Base-by-base conservation (phyloP, 2,888 invertebrate genomes). In the Galerucella calmariensis region DNA sequence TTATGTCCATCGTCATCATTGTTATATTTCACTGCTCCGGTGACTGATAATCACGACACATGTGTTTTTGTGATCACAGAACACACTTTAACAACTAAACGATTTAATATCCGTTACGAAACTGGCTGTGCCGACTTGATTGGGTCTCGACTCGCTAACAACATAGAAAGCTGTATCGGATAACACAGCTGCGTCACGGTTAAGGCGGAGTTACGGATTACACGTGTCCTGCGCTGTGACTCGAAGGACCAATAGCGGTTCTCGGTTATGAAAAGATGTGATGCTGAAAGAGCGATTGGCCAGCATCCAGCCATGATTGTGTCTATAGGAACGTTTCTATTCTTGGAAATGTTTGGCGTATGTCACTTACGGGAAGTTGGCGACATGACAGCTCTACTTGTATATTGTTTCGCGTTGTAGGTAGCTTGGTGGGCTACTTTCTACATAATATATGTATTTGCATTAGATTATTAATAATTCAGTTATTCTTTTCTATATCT, bases 1-100 rank as follows among this genome's bases (percentile, higher is more conserved):
- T 92, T 90, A 94, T 90, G 91, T 94, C 93, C 94, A 94, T 94
- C 91, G 92, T 93, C 92, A 93, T 93, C 93, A 93, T 93, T 84
- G 82, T 86, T 41, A 4, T 61, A 53, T 65, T 20, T 71, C 76
- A 76, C 73, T 70, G 4, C 69, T 65, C 46, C 67, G 20, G 27
- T 53, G 65, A 56, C 27, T 48, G 61, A 41, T 24, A 66, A 70
- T 67, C 72, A 72, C 75, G 67, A 73, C 69, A 72, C 75, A 75
- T 75, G 69, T 56, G 75, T 71, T 53, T 53, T 62, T 69, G 35
- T 72, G 62, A 48, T 69, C 69, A 61, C 66, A 48, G 59, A 58
- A 59, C 63, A 35, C 69, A 72, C 65, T 65, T 73, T 73, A 56
- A 75, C 72, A 72, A 74, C 74, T 69, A 67, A 72, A 68, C 76